phyloP scores from a whole-genome alignment of 2,113 vertebrate species.

The Vulpes lagopus region DNA sequence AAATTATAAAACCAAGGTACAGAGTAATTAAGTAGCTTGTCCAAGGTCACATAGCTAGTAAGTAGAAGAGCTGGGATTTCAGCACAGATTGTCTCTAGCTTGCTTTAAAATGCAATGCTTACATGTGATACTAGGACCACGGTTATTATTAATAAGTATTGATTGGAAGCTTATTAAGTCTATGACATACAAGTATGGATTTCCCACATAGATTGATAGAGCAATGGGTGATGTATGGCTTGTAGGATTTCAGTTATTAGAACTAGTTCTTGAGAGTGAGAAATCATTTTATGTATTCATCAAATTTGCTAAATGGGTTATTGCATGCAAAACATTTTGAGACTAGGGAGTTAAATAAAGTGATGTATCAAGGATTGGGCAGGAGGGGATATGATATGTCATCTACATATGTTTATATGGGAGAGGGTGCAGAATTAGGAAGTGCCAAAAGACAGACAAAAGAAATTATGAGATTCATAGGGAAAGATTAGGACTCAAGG shows the following conservation, averaged over 20 bases:
- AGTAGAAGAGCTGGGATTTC: not conserved
- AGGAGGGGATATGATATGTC: not conserved
- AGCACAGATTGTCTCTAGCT: not conserved
- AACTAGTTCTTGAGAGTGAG: not conserved
- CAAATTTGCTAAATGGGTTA: slow-evolving; percentile 12
- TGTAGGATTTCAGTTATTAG: not conserved
- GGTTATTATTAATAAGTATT: not conserved
- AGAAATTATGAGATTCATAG: not conserved
- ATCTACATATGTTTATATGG: not conserved
- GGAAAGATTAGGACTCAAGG: not conserved
- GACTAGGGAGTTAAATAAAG: not conserved
- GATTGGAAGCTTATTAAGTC: not conserved
- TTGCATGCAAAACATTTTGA: not conserved
- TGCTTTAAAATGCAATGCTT: not conserved
- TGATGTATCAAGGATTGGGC: not conserved
- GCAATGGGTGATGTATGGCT: not conserved
- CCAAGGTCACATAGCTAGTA: not conserved
- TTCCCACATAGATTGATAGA: not conserved
- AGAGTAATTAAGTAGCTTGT: not conserved
- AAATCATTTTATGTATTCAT: not conserved
- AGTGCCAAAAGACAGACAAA: not conserved
- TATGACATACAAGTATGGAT: not conserved
- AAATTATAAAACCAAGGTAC: not conserved
- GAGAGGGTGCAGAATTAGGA: not conserved
- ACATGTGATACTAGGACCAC: not conserved